Evolutionary conservation across 2,797 vertebrate genomes (phyloP).

Genomic region (Catostomus latipinnis): DNA sequence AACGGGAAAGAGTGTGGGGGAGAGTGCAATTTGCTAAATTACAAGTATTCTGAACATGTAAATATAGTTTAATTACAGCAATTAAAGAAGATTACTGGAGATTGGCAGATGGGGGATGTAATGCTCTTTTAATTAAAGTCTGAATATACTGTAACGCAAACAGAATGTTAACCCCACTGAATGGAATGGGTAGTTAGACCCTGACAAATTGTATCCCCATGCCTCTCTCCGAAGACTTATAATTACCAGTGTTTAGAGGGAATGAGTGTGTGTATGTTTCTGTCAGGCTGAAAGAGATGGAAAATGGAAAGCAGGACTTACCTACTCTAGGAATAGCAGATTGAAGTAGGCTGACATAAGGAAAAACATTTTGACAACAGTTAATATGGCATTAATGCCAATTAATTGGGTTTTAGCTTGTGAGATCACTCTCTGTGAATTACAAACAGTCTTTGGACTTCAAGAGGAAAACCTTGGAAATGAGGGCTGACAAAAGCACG

Average conservation of each 20-base stretch:
- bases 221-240: constrained; percentile 75
- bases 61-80: constrained; percentile 99
- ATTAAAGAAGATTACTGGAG: constrained; percentile 99
- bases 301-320: constrained; percentile 74
- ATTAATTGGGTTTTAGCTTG: constrained; percentile 75
- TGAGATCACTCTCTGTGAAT: constrained; percentile 75
- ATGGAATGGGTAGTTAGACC: constrained; percentile 87
- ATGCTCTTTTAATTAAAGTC: constrained; percentile 99
- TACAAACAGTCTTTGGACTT: constrained; percentile 72
- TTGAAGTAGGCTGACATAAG: constrained; percentile 75
- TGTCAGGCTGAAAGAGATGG: constrained; percentile 49
- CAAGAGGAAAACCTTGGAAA: constrained; percentile 65
- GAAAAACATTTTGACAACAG: constrained; percentile 81
- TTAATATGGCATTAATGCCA: constrained; percentile 78
- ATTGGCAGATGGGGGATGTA: constrained; percentile 99
- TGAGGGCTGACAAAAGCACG: constrained; percentile 66
- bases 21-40: constrained; percentile 99
- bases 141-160: constrained; percentile 99
- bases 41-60: constrained; percentile 99
- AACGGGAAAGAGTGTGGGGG: constrained; percentile 67
- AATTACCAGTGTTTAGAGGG: constrained; percentile 78
- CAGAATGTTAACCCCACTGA: constrained; percentile 99
- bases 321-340: constrained; percentile 62
- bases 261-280: constrained; percentile 39
- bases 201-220: constrained; percentile 86